phyloP scores from a whole-genome alignment of 2,797 vertebrate genomes.

The Acrocephalus scirpaceus region DNA sequence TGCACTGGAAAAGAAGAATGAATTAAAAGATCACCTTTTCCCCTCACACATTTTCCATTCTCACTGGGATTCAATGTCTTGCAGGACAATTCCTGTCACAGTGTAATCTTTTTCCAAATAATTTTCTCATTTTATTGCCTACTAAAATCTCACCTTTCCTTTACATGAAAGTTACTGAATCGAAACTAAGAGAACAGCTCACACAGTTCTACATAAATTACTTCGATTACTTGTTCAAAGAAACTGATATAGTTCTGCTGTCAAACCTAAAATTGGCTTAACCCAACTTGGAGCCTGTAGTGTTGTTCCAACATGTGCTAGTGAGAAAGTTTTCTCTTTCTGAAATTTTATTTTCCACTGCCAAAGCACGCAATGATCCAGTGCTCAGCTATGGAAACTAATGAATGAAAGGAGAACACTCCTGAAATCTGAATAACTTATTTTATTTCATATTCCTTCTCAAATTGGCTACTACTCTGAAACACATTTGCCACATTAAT shows the following conservation, averaged over 20 bases:
- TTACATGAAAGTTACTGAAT: neutral
- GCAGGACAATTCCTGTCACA: neutral
- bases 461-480: neutral
- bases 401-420: neutral
- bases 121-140: neutral
- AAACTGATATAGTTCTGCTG: conserved; percentile 15
- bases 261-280: conserved; percentile 30
- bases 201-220: neutral
- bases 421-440: neutral
- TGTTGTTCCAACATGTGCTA: conserved; percentile 6
- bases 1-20: neutral
- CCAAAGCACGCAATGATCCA: conserved; percentile 18
- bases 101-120: neutral
- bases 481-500: neutral
- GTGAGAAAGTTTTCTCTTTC: conserved; percentile 17
- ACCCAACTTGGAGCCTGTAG: neutral
- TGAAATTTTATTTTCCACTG: conserved; percentile 19
- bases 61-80: neutral
- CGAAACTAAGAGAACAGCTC: neutral
- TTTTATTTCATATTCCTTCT: conserved; percentile 24
- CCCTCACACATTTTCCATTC: neutral
- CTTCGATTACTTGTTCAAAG: conserved; percentile 14
- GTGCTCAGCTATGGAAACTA: neutral
- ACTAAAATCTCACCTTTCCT: neutral
- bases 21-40: neutral